These are phyloP conservation scores for Dryobates pubescens DNA, from an alignment of 2,797 vertebrate species.

Conservation along the genomic window DNA sequence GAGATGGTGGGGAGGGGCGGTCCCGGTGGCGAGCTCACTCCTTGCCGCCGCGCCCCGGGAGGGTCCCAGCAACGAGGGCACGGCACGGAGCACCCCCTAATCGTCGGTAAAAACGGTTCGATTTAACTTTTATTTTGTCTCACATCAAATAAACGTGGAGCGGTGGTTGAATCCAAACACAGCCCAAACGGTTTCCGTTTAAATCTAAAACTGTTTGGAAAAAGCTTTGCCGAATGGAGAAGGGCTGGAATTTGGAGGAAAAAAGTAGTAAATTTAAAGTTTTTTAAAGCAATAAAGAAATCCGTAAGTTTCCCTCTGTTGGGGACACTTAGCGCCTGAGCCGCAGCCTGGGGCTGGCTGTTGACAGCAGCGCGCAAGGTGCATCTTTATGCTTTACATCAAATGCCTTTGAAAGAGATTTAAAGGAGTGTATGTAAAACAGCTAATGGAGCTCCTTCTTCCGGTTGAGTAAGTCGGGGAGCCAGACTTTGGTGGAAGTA, in stretches of 20 bases:
- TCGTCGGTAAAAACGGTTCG: not conserved
- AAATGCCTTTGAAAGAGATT: slow-evolving; percentile 18
- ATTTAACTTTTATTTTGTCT: not conserved
- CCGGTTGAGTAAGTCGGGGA: slow-evolving; percentile 34
- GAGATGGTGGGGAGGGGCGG: not conserved
- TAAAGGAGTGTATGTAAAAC: slow-evolving; percentile 20
- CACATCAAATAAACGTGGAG: not conserved
- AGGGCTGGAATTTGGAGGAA: not conserved
- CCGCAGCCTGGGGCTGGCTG: not conserved
- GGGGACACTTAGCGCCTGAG: not conserved
- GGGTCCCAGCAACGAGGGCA: not conserved
- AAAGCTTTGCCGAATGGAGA: not conserved
- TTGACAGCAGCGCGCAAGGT: slow-evolving; percentile 5
- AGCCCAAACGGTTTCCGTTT: not conserved
- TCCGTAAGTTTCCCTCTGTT: not conserved
- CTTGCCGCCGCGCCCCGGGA: not conserved
- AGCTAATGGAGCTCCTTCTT: slow-evolving; percentile 33
- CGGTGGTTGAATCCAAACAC: not conserved
- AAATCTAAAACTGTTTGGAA: not conserved
- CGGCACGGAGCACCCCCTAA: not conserved
- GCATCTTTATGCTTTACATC: slow-evolving; percentile 6
- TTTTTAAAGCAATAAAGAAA: not conserved
- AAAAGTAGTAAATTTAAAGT: not conserved
- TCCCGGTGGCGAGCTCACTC: not conserved
- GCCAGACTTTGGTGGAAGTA: slow-evolving; percentile 13